Evolutionary conservation across 2,113 vertebrate genomes (phyloP).

Genomic region (Onychostoma macrolepis): DNA sequence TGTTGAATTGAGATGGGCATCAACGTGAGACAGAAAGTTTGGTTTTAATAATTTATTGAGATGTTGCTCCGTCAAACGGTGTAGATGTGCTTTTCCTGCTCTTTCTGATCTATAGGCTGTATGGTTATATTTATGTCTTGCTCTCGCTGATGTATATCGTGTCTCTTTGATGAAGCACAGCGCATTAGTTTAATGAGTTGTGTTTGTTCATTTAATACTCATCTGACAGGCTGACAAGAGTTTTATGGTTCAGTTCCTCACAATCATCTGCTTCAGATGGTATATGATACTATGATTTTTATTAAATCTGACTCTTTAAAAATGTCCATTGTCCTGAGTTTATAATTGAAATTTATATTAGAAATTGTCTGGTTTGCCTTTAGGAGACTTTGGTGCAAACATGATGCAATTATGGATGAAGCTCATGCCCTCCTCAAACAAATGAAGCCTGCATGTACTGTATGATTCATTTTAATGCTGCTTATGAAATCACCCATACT

Average conservation of each 20-base stretch:
- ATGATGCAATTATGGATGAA: neutral
- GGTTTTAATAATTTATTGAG: neutral
- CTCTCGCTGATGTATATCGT: neutral
- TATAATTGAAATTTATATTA: too few species aligned
- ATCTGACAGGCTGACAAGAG: neutral
- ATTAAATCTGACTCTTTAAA: too few species aligned
- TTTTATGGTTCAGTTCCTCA: neutral
- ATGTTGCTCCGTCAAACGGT: neutral
- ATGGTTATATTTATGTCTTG: neutral
- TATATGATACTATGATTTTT: too few species aligned
- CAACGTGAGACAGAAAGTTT: neutral
- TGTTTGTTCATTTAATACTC: neutral
- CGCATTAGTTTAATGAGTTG: constrained; percentile 2
- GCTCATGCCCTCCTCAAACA: neutral
- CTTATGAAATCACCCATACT: neutral
- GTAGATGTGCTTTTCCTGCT: neutral
- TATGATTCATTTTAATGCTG: neutral
- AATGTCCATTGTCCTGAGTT: too few species aligned
- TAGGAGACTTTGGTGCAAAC: neutral
- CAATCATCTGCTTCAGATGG: neutral
- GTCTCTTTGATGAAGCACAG: neutral
- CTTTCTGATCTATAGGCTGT: neutral
- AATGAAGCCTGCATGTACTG: neutral
- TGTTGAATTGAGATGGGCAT: neutral
- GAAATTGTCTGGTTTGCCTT: neutral